Conservation (phyloP, 2,113 vertebrate genomes). For the Coptodon bakossiorum region DNA sequence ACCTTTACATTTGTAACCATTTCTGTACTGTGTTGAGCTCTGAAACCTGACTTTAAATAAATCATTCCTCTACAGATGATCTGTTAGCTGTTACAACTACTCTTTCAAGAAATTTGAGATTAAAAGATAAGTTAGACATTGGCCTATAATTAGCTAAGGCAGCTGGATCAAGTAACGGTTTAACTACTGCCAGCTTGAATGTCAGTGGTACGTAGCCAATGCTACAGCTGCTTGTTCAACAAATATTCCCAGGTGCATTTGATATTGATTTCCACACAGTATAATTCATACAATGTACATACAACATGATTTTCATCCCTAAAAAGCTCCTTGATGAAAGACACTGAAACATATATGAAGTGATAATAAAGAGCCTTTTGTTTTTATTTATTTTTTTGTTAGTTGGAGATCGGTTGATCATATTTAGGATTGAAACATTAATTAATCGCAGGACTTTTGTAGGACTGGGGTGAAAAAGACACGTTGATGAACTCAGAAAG, state of each 20-base stretch:
- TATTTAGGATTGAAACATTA: not conserved
- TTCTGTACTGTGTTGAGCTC: not conserved
- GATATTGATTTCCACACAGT: not conserved
- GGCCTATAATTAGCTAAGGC: not conserved
- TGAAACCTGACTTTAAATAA: not conserved
- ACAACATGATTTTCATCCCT: not conserved
- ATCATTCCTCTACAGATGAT: not conserved
- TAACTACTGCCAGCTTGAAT: not conserved
- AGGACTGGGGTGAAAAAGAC: not conserved
- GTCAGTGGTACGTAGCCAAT: not conserved
- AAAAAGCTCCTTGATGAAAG: not conserved
- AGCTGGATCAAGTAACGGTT: not conserved
- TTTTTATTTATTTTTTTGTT: not conserved
- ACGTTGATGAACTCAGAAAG: not conserved
- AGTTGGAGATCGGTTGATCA: not conserved
- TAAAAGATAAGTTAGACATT: not conserved
- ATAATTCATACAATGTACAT: not conserved
- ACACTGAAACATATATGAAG: not conserved
- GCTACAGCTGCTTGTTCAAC: not conserved
- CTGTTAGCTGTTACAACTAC: not conserved
- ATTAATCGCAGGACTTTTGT: not conserved
- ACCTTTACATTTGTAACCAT: not conserved
- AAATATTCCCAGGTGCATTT: not conserved
- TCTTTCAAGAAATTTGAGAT: not conserved
- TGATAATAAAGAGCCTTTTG: not conserved